Conservation (phyloP, 2,797 vertebrate species). For the Sparus aurata region DNA sequence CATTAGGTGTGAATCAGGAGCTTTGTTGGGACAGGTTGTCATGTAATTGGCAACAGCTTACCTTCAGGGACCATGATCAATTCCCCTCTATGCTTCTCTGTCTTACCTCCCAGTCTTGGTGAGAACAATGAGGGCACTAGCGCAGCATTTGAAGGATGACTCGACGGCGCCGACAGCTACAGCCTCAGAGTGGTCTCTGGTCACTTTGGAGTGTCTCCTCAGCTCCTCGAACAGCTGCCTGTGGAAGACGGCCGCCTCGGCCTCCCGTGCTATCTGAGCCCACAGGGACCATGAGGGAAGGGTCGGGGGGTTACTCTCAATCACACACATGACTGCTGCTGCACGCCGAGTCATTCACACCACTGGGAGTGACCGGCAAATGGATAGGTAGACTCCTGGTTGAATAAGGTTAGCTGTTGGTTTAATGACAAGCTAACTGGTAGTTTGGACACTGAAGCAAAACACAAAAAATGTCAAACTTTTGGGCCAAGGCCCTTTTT, state of each 20-base stretch:
- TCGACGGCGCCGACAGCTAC: constrained; percentile 96
- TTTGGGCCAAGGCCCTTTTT: not conserved
- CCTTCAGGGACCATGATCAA: constrained; percentile 37
- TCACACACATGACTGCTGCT: constrained; percentile 56
- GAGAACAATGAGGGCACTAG: constrained; percentile 95
- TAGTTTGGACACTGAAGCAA: not conserved
- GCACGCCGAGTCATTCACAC: constrained; percentile 56
- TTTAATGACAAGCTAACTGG: not conserved
- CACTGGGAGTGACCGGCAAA: constrained; percentile 57
- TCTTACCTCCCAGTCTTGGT: constrained; percentile 98
- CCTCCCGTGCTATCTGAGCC: constrained; percentile 97
- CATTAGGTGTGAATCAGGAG: not conserved
- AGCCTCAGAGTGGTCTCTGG: constrained; percentile 94
- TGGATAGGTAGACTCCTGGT: constrained; percentile 33
- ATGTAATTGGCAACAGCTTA: constrained; percentile 45
- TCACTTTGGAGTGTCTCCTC: constrained; percentile 91
- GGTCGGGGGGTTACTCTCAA: constrained; percentile 71
- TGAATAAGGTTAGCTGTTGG: not conserved
- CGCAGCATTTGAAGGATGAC: constrained; percentile 97
- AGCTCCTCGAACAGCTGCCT: constrained; percentile 97
- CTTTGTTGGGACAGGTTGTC: not conserved
- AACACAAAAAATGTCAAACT: not conserved
- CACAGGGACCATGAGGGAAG: constrained; percentile 61
- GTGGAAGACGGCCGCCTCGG: constrained; percentile 98
- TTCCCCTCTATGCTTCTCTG: constrained; percentile 2